These are phyloP conservation scores for Stenodera caucasica DNA, from an alignment of 2,888 invertebrate species.

Conservation along the genomic window DNA sequence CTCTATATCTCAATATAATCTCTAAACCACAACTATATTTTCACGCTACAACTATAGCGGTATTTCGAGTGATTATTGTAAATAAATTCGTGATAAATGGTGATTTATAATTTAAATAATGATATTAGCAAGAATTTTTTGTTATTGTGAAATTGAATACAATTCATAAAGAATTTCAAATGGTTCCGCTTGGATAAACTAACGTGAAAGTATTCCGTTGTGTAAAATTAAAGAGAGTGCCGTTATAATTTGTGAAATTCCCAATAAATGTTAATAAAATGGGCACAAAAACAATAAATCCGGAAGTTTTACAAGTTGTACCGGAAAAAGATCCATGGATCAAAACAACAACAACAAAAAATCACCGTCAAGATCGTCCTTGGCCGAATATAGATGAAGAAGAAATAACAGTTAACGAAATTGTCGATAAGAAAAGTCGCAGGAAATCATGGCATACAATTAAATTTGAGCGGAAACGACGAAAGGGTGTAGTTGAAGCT, in stretches of 20 bases:
- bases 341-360: slow-evolving; percentile 42
- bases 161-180: no score
- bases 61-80: no score
- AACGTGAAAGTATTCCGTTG: slow-evolving; percentile 6
- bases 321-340: slow-evolving; percentile 54
- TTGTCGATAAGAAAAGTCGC: slow-evolving; percentile 52
- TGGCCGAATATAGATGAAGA: slow-evolving; percentile 46
- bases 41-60: no score
- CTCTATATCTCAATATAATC: neutral
- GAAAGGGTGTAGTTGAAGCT: slow-evolving; percentile 50
- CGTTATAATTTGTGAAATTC: slow-evolving; percentile 22
- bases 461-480: slow-evolving; percentile 54
- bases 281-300: slow-evolving; percentile 43
- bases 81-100: neutral
- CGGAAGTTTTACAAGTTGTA: slow-evolving; percentile 51
- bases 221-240: slow-evolving; percentile 8
- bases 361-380: slow-evolving; percentile 39
- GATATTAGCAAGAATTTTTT: no score
- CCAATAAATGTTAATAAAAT: slow-evolving; percentile 13
- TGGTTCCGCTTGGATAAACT: slow-evolving; percentile 19
- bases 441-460: slow-evolving; percentile 57
- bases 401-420: slow-evolving; percentile 41
- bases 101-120: neutral
- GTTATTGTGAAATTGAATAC: no score
- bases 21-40: neutral